Base-by-base conservation (phyloP, 2,113 vertebrate species). In the Machaerirhynchus nigripectus region DNA sequence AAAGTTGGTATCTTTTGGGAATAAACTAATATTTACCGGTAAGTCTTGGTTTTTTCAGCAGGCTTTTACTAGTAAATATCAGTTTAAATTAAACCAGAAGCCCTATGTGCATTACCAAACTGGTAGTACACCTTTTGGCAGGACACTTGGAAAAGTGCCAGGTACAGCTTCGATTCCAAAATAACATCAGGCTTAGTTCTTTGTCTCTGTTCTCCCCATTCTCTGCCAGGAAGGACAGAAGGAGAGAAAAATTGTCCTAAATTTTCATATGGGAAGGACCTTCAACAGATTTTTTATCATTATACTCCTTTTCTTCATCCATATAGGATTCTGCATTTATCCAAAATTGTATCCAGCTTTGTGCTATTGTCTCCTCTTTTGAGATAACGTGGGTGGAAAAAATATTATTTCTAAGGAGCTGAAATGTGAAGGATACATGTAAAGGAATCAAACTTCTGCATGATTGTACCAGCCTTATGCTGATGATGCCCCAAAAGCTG, bases 21-120 rank as follows among this genome's bases (percentile, higher is more conserved):
- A 97, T 97, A 97, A 97, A 97, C 97, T 97, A 97, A 97, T 97
- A 97, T 97, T 97, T 97, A 97, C 97, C 97, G 97, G 97, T 97
- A 97, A 97, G 97, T 97, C 97, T 97, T 97, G 97, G 97, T 97
- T 97, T 97, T 97, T 97, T 97, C 97, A 97, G 97, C 97, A 97
- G 97, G 97, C 97, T 96, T 97, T 97, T 97, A 97, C 97, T 97
- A 97, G 97, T 97, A 97, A 97, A 97, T 97, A 97, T 97, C 97
- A 97, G 97, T 97, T 97, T 97, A 97, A 97, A 97, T 96, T 97
- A 97, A 96, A 97, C 97, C 97, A 97, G 97, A 97, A 97, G 97
- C 97, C 97, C 97, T 97, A 96, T 59, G 95, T 96, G 60, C 76
- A 67, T 92, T 89, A 90, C 70, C 55, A 96, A 75, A 89, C 78